Evolutionary conservation across 53 echinoderm and acorn worm species (phyloP), one percentile per base, ranked within the genome.

Genomic region (Hippasteria phrygiana): DNA sequence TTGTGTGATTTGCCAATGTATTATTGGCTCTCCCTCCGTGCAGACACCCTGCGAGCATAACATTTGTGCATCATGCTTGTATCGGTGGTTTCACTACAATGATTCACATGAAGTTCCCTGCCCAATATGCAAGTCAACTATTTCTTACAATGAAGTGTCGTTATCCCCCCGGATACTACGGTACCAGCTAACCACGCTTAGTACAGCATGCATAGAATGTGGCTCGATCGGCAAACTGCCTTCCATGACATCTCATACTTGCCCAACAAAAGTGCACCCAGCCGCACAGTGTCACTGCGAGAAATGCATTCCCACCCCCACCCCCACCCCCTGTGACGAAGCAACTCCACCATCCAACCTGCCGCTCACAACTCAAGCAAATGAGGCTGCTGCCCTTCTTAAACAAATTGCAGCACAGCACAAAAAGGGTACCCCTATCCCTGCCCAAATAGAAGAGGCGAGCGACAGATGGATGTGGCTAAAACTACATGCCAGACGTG

Each of bases 1-100:
- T 11, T 67, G 69, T 67, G 34, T 9, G 11, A 67, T 67, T 8
- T 67, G 69, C 69, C 69, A 67, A 17, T 67, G 69, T 37, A 67
- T 67, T 67, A 8, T 67, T 7, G 3, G 69, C 37, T 34, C 1
- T 1, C 69, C 69, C 9, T 35, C 35, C 18, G 69, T 67, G 1
- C 69, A 67, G 32, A 67, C 69, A 3, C 69, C 69, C 34, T 67
- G 38, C 34, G 69, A 67, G 37, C 69, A 67, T 13, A 67, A 67
- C 36, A 1, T 35, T 0, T 67, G 69, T 36, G 17, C 69, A 13
- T 67, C 69, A 37, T 67, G 36, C 18, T 37, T 67, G 12, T 11
- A 67, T 6, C 69, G 34, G 14, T 34, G 35, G 36, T 67, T 67
- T 35, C 2, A 67, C 0, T 11, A 27, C 64, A 63, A 13, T 67